Conservation (phyloP, 2,113 vertebrate species). For the Festucalex cinctus region DNA sequence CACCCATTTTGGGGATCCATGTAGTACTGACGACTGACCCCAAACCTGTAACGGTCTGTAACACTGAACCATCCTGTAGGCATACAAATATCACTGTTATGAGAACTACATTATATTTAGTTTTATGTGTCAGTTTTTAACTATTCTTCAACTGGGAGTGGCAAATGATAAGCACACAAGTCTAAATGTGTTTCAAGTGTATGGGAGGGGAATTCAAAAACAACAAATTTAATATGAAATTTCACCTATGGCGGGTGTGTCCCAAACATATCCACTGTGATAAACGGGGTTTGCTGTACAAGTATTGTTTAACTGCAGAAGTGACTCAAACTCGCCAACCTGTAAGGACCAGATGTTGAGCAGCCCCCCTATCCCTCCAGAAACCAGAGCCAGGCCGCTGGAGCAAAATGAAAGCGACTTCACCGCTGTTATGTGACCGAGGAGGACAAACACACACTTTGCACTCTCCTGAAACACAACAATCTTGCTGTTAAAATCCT, state of each 20-base stretch:
- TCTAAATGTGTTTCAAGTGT: too few species aligned
- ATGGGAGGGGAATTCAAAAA: too few species aligned
- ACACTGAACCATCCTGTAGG: constrained; percentile 75
- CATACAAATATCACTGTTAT: constrained; percentile 4
- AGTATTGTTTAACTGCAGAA: neutral
- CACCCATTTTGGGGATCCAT: constrained; percentile 76
- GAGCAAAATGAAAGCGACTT: constrained; percentile 76
- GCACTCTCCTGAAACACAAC: constrained; percentile 56
- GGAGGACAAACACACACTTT: constrained; percentile 72
- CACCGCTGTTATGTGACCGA: constrained; percentile 76
- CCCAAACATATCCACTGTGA: too few species aligned
- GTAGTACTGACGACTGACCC: constrained; percentile 73
- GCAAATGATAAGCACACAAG: too few species aligned
- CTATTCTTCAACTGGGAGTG: too few species aligned
- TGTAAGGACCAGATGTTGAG: constrained; percentile 80
- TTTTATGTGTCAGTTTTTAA: neutral
- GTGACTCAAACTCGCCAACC: constrained; percentile 46
- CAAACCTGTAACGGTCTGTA: constrained; percentile 76
- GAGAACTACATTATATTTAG: neutral
- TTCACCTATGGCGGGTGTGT: too few species aligned
- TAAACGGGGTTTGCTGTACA: neutral
- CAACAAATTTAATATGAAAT: too few species aligned
- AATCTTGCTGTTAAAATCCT: neutral
- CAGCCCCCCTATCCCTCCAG: constrained; percentile 76
- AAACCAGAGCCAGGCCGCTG: constrained; percentile 71